phyloP scores from a whole-genome alignment of 2,797 vertebrate genomes.

The Silurus lanzhouensis region DNA sequence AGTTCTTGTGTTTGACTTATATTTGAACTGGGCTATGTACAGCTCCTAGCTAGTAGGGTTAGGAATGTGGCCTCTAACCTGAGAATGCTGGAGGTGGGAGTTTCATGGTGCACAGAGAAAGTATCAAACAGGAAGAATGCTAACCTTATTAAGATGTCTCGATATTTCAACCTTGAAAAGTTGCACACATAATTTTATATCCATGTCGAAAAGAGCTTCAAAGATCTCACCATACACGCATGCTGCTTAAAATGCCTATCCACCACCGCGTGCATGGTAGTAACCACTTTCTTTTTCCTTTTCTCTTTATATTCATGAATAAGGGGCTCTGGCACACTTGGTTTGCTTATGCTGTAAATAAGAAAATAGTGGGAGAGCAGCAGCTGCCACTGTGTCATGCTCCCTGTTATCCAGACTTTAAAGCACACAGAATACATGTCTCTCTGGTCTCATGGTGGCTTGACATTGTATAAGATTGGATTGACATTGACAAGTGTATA shows the following conservation, averaged over 20 bases:
- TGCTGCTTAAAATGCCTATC: slow-evolving; percentile 40
- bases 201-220: not conserved
- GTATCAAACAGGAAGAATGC: not conserved
- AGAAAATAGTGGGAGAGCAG: slow-evolving; percentile 36
- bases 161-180: not conserved
- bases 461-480: not conserved
- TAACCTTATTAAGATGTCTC: not conserved
- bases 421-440: slow-evolving; percentile 47
- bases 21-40: slow-evolving; percentile 21
- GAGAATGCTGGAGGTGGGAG: not conserved
- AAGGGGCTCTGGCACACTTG: slow-evolving; percentile 33
- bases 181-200: not conserved
- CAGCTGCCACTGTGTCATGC: slow-evolving; percentile 42
- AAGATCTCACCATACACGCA: slow-evolving; percentile 12
- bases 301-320: not conserved
- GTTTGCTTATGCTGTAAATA: not conserved
- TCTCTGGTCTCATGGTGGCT: slow-evolving; percentile 47
- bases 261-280: not conserved
- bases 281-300: not conserved
- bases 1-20: slow-evolving; percentile 35
- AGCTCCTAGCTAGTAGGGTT: slow-evolving; percentile 1
- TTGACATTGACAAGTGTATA: not conserved
- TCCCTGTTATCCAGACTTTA: slow-evolving; percentile 40
- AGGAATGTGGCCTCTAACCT: slow-evolving; percentile 30
- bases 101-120: not conserved